phyloP scores from a whole-genome alignment of 2,113 vertebrate genomes.

The Tylochromis polylepis region DNA sequence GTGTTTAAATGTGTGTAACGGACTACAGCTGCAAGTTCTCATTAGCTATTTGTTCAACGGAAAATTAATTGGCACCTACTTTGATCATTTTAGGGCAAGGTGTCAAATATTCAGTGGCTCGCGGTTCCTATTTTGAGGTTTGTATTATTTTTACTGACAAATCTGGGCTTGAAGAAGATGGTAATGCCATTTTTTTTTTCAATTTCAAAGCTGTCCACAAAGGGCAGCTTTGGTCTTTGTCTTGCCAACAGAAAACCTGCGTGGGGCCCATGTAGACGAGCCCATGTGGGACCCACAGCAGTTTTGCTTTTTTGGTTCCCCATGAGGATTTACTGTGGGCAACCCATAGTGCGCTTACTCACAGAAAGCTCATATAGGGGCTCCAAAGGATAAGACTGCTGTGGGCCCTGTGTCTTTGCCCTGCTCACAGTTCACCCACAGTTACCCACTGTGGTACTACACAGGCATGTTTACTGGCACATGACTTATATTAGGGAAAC shows the following conservation, averaged over 20 bases:
- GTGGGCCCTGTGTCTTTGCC: background rate
- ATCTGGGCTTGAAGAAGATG: background rate
- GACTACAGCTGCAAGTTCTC: background rate
- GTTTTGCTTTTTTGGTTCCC: background rate
- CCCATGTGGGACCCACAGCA: background rate
- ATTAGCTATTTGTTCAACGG: background rate
- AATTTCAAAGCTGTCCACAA: background rate
- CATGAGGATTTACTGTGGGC: background rate
- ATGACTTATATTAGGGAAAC: background rate
- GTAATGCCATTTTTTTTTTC: background rate
- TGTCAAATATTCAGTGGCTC: background rate
- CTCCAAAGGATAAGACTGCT: background rate
- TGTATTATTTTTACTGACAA: background rate
- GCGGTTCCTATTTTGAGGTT: background rate
- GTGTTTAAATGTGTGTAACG: background rate
- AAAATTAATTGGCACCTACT: background rate
- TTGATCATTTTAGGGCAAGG: background rate
- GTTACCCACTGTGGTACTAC: no score
- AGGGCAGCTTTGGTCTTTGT: background rate
- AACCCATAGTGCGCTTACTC: background rate
- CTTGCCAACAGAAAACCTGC: background rate
- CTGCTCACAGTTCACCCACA: no score
- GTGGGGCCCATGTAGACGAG: background rate
- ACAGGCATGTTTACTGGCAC: background rate
- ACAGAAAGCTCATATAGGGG: background rate